phyloP scores from a whole-genome alignment of 2,113 vertebrate genomes.

The Rhombomys opimus region DNA sequence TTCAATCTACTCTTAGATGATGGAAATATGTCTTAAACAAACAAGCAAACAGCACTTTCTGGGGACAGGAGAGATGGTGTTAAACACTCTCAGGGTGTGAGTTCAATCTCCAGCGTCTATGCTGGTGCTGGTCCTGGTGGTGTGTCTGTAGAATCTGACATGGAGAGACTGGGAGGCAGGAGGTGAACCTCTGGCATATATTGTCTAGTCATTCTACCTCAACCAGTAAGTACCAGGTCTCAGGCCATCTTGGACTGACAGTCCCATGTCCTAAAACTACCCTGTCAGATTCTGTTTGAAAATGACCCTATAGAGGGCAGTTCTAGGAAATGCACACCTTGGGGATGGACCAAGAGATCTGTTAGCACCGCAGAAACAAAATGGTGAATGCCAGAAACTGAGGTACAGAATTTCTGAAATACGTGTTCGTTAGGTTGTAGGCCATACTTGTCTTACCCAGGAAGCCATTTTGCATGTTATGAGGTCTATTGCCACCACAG shows the following conservation, averaged over 20 bases:
- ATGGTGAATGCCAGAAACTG: neutral
- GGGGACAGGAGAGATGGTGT: neutral
- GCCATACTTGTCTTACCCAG: neutral
- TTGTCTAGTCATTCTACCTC: neutral
- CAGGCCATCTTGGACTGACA: neutral
- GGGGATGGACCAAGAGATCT: neutral
- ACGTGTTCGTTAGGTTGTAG: neutral
- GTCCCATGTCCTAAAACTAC: neutral
- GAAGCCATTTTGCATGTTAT: neutral
- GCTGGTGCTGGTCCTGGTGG: neutral
- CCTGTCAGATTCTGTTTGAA: neutral
- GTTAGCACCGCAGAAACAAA: neutral
- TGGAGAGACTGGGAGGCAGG: neutral
- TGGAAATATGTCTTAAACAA: slow-evolving; percentile 7
- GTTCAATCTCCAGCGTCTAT: neutral
- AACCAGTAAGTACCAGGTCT: neutral
- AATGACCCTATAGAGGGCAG: neutral
- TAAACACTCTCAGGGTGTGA: neutral
- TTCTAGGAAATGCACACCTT: neutral
- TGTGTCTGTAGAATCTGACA: too few species aligned
- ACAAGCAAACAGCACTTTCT: neutral
- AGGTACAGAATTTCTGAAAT: neutral
- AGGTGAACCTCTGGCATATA: neutral
- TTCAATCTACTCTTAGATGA: neutral
- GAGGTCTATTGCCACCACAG: neutral